Percentiles rank a stretch among this genome's conserved stretches.
Conservation (phyloP, 2,113 vertebrate species). For the Turdus rufiventris region DNA sequence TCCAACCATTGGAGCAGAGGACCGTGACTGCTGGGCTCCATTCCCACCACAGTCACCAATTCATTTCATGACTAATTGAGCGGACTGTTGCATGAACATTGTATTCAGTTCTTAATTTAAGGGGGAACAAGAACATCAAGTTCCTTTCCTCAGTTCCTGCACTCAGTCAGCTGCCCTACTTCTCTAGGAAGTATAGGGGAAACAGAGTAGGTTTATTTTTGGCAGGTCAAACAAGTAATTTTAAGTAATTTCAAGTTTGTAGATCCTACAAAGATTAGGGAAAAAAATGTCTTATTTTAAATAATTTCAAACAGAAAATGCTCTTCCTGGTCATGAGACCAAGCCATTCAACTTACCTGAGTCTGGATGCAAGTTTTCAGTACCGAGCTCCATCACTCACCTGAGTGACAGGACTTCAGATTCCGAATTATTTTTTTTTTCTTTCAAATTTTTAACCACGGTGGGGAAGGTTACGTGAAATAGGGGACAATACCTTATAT, state of each 20-base stretch:
- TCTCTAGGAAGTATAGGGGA: neutral
- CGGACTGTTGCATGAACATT: slow-evolving; percentile 46
- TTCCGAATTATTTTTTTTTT: neutral
- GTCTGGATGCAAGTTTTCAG: neutral
- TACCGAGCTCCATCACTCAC: neutral
- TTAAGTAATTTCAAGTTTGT: neutral
- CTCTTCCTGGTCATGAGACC: neutral
- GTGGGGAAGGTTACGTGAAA: neutral
- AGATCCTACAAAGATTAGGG: neutral
- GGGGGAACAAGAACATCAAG: slow-evolving; percentile 47
- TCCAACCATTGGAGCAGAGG: neutral
- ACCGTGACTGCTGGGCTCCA: neutral
- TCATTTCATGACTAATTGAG: slow-evolving; percentile 48
- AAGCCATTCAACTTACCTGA: neutral
- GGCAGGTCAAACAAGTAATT: neutral
- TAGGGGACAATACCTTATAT: neutral
- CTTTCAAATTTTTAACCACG: neutral
- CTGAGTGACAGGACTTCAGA: neutral
- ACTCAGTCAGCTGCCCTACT: neutral
- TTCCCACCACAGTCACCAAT: neutral
- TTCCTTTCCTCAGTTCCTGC: slow-evolving; percentile 18
- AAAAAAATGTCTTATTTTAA: neutral
- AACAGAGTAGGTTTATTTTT: neutral
- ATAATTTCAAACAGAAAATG: neutral
- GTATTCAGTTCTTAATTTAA: slow-evolving; percentile 42